Base-by-base conservation (phyloP, 2,888 invertebrate genomes). In the Trypoxylon attenuatum region DNA sequence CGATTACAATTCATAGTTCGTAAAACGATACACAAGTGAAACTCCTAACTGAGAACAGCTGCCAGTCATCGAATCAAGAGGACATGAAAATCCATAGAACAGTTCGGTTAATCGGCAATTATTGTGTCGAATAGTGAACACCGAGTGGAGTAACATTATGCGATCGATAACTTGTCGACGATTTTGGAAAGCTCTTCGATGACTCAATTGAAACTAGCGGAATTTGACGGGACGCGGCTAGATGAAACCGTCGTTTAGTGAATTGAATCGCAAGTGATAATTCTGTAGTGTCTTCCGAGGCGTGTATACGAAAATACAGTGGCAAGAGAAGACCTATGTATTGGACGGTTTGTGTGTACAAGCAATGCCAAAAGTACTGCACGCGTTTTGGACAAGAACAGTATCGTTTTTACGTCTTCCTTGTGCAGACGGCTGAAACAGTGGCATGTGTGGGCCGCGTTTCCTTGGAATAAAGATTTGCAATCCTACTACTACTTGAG, bases 81-180 rank as follows among this genome's bases (percentile, higher is more conserved):
- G n/a, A n/a, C n/a, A n/a, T n/a, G n/a, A n/a, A n/a, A n/a, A n/a
- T n/a, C n/a, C n/a, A n/a, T n/a, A n/a, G n/a, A n/a, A n/a, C n/a
- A n/a, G n/a, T n/a, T n/a, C n/a, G n/a, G n/a, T n/a, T n/a, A n/a
- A n/a, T n/a, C n/a, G n/a, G n/a, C n/a, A n/a, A n/a, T n/a, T n/a
- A n/a, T n/a, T n/a, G n/a, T n/a, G n/a, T n/a, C n/a, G n/a, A n/a
- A n/a, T n/a, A n/a, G 61, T 33, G 33, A 25, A 38, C 25, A 56
- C 38, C 46, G 39, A 49, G 50, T 55, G 56, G 51, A 65, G 59
- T 60, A 58, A 62, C 66, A 60, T 67, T 57, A 49, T 50, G 64
- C 75, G 75, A 76, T 76, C 75, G 75, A 76, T 76, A 76, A 71
- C 61, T 61, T 63, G 33, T 45, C 65, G 63, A 63, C 61, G 58